A percentile compares a stretch with the other conserved stretches of the same genome.
Evolutionary conservation across 1,140 invertebrate species (phyloP).

Genomic region (Cydia amplana): DNA sequence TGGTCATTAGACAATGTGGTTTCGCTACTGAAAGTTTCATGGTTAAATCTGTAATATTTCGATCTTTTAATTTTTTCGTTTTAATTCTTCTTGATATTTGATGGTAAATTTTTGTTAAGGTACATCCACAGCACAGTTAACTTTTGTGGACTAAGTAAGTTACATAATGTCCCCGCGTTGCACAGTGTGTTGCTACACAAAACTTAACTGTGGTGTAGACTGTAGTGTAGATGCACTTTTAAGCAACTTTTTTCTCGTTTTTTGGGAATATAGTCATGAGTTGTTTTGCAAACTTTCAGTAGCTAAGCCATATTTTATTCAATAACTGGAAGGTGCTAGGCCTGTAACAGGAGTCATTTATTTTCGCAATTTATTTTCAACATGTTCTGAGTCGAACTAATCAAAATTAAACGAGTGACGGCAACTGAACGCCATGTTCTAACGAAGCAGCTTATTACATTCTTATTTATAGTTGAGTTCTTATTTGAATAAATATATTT

Average conservation of each 20-base stretch:
- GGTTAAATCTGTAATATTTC: too few relatives aligned
- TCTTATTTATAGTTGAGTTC: constrained; percentile 68
- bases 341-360: constrained; percentile 37
- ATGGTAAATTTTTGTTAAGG: too few relatives aligned
- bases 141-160: too few relatives aligned
- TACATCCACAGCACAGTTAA: too few relatives aligned
- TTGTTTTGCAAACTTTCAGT: not conserved
- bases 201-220: too few relatives aligned
- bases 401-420: constrained; percentile 72
- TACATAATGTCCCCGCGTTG: too few relatives aligned
- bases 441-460: constrained; percentile 63
- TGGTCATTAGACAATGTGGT: not conserved
- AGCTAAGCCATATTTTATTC: not conserved
- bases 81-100: too few relatives aligned
- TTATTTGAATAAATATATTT: constrained; percentile 78
- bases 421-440: constrained; percentile 57
- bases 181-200: too few relatives aligned
- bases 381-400: constrained; percentile 62
- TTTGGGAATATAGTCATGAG: not conserved
- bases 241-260: constrained; percentile 47
- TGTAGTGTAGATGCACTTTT: too few relatives aligned
- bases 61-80: too few relatives aligned
- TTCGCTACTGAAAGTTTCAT: not conserved
- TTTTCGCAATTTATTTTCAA: not conserved
- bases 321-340: constrained; percentile 60